These are phyloP conservation scores for Thamnophis elegans DNA, from an alignment of 2,797 vertebrate genomes.

Conservation along the genomic window DNA sequence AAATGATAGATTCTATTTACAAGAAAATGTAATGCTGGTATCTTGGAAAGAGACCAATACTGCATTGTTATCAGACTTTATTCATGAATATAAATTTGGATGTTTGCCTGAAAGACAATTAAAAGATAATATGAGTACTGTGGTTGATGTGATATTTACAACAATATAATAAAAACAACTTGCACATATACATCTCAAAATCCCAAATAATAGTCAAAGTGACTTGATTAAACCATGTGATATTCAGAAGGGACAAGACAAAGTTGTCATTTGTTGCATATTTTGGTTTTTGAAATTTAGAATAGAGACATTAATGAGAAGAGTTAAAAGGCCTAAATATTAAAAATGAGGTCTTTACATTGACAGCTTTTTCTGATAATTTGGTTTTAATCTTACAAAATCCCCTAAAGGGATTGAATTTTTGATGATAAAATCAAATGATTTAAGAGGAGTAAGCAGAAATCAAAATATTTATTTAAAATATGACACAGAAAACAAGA, in stretches of 20 bases:
- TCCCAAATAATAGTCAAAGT: not conserved
- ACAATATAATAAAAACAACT: not conserved
- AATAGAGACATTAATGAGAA: not conserved
- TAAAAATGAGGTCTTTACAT: not conserved
- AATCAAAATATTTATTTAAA: not conserved
- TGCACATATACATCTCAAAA: not conserved
- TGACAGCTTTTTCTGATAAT: not conserved
- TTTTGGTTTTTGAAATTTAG: not conserved
- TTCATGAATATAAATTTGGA: not conserved
- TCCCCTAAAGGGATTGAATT: not conserved
- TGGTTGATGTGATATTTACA: not conserved
- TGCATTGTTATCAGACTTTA: not conserved
- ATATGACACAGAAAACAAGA: not conserved
- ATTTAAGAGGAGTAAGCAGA: not conserved
- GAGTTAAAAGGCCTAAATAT: not conserved
- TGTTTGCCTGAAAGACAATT: not conserved
- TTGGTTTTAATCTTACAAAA: not conserved
- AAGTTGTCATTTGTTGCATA: not conserved
- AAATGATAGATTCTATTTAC: not conserved
- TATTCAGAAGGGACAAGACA: not conserved
- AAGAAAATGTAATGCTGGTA: not conserved
- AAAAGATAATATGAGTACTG: not conserved
- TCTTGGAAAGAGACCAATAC: not conserved
- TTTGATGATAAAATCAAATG: not conserved
- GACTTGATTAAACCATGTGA: not conserved